Evolutionary conservation across 2,113 vertebrate species (phyloP).

Genomic region (Cryptotis parvus): DNA sequence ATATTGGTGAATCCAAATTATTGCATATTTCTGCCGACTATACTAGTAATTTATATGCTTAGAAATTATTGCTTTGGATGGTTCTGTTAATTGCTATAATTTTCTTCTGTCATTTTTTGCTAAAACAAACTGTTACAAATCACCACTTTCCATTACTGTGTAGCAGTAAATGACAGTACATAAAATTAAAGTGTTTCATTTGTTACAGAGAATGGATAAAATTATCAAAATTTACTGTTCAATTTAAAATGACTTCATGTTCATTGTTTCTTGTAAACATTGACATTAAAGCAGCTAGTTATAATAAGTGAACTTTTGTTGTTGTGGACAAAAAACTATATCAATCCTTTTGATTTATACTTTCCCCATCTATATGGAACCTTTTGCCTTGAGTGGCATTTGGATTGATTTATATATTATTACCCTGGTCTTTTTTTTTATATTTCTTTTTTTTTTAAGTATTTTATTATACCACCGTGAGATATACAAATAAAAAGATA

Average conservation of each 20-base stretch:
- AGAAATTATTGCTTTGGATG: conserved; percentile 52
- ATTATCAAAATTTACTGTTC: conserved; percentile 19
- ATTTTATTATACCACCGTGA: too few species aligned
- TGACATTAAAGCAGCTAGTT: conserved; percentile 43
- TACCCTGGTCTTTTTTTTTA: conserved; percentile 24
- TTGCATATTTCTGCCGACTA: conserved; percentile 15
- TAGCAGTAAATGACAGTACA: conserved; percentile 39
- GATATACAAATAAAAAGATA: too few species aligned
- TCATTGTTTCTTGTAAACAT: conserved; percentile 10
- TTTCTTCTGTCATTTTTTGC: conserved; percentile 53
- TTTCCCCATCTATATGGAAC: not conserved
- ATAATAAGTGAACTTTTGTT: conserved; percentile 2
- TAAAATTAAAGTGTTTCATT: conserved; percentile 37
- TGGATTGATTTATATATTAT: conserved; percentile 25
- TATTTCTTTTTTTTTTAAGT: too few species aligned
- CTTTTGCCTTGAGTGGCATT: not conserved
- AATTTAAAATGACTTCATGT: conserved; percentile 11
- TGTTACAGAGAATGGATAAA: conserved; percentile 31
- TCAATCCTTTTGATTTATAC: not conserved
- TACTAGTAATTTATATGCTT: not conserved
- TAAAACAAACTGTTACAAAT: conserved; percentile 55
- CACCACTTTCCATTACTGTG: conserved; percentile 16
- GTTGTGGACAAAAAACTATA: conserved; percentile 26
- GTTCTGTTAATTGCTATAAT: conserved; percentile 52
- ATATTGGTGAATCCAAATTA: conserved; percentile 51